Evolutionary conservation across 1,140 invertebrate species (phyloP).

Genomic region (Schmidtea mediterranea): DNA sequence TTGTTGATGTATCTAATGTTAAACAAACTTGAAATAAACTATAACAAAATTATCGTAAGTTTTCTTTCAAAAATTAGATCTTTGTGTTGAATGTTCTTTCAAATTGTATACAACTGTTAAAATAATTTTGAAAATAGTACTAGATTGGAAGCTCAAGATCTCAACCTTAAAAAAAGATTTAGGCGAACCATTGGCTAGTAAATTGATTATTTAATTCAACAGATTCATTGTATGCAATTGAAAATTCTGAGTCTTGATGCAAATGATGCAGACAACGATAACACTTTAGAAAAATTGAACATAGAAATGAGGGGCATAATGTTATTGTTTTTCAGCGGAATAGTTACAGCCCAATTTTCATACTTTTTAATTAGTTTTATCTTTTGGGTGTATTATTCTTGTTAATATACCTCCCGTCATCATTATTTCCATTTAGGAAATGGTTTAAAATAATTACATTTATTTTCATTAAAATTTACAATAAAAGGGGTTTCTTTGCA

Average conservation of each 20-base stretch:
- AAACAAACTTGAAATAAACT: slow-evolving; percentile 37
- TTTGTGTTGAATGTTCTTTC: slow-evolving; percentile 50
- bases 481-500: too few relatives aligned
- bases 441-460: too few relatives aligned
- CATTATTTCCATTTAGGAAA: too few relatives aligned
- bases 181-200: slow-evolving; percentile 35
- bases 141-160: slow-evolving; percentile 46
- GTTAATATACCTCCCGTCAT: too few relatives aligned
- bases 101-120: slow-evolving; percentile 50
- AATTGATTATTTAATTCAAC: slow-evolving; percentile 35
- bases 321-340: too few relatives aligned
- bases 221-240: slow-evolving; percentile 37
- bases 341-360: too few relatives aligned
- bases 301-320: too few relatives aligned
- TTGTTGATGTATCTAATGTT: slow-evolving; percentile 49
- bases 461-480: too few relatives aligned
- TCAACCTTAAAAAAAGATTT: slow-evolving; percentile 42
- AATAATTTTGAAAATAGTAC: slow-evolving; percentile 53
- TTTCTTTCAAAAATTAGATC: slow-evolving; percentile 47
- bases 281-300: too few relatives aligned
- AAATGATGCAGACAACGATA: too few relatives aligned
- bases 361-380: too few relatives aligned
- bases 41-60: slow-evolving; percentile 34
- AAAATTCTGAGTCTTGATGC: slow-evolving; percentile 18
- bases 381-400: too few relatives aligned